Conservation (phyloP, 2,797 vertebrate genomes). For the Lepilemur septentrionalis region DNA sequence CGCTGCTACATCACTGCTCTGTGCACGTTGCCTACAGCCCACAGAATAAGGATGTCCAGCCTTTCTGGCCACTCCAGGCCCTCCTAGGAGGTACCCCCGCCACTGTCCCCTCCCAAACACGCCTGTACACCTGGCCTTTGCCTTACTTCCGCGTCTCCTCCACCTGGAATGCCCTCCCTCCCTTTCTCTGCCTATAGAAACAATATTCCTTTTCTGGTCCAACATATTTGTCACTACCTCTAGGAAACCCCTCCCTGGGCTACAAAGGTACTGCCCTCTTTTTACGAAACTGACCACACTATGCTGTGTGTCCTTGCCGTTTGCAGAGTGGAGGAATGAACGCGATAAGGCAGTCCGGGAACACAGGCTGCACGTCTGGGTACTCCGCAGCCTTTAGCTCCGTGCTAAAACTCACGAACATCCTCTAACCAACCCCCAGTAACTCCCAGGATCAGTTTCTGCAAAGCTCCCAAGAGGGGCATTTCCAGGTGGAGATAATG, state of each 20-base stretch:
- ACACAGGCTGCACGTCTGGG: background rate
- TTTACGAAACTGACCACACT: background rate
- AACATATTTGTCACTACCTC: background rate
- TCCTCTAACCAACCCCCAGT: background rate
- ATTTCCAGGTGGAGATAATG: background rate
- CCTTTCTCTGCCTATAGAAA: background rate
- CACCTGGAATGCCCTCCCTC: background rate
- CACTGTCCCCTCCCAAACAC: background rate
- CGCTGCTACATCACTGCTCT: rapidly evolving
- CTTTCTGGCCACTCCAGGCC: background rate
- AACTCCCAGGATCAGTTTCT: background rate
- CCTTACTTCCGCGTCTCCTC: background rate
- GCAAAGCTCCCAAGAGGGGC: background rate
- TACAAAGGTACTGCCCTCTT: background rate
- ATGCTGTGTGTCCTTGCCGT: background rate
- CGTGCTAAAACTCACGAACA: background rate
- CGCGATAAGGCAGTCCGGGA: background rate
- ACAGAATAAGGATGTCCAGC: no score
- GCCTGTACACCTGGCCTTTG: background rate
- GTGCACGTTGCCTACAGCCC: background rate
- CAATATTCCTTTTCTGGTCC: background rate
- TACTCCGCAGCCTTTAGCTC: background rate
- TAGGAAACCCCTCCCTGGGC: background rate
- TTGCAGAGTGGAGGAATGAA: background rate
- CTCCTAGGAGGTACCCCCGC: background rate